Evolutionary conservation across 2,888 invertebrate species (phyloP).

Genomic region (Lasioglossum marginatum): DNA sequence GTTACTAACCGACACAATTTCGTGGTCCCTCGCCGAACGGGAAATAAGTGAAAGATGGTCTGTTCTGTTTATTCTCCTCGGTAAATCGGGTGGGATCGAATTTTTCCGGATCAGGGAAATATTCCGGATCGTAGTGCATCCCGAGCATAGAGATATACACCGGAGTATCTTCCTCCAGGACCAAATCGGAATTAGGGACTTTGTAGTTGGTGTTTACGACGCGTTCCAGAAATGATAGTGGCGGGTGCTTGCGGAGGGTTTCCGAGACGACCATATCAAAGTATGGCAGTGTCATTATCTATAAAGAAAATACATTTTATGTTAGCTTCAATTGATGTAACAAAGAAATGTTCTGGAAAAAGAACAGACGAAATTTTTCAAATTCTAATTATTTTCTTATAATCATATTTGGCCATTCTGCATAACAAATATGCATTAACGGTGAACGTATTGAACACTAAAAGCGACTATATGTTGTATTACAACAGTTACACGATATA

Average conservation of each 20-base stretch:
- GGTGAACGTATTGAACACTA: background rate
- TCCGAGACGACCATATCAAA: constrained; percentile 80
- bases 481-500: too few species aligned
- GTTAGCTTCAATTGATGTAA: background rate
- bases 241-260: constrained; percentile 83
- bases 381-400: too few species aligned
- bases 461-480: background rate
- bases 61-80: constrained; percentile 77
- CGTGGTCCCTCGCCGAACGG: constrained; percentile 83
- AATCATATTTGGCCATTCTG: too few species aligned
- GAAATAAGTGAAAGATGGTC: constrained; percentile 74
- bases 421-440: too few species aligned
- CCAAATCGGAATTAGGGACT: constrained; percentile 72
- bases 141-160: constrained; percentile 80
- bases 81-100: constrained; percentile 84
- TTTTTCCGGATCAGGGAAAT: constrained; percentile 81
- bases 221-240: constrained; percentile 77
- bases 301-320: background rate
- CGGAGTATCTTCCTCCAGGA: constrained; percentile 78
- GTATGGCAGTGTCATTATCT: constrained; percentile 67
- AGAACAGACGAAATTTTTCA: too few species aligned
- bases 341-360: background rate
- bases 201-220: constrained; percentile 72
- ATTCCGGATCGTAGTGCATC: constrained; percentile 81
- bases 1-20: constrained; percentile 77